Percentiles rank a stretch among this genome's conserved stretches.
Evolutionary conservation across 2,888 invertebrate genomes (phyloP).

Genomic region (Phasia obesa): DNA sequence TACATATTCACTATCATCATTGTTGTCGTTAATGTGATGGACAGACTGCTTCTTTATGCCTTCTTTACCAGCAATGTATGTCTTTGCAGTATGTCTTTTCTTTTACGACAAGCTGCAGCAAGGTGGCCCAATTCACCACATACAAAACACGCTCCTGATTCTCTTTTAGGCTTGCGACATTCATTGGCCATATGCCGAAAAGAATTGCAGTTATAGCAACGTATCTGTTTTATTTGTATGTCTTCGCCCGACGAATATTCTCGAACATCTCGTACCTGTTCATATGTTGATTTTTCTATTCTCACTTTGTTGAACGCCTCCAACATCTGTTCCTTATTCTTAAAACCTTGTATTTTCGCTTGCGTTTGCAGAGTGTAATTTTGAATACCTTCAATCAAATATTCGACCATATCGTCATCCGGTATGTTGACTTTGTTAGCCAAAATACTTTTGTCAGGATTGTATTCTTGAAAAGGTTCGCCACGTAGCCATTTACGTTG

Average conservation of each 20-base stretch:
- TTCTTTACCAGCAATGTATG: too few relatives aligned
- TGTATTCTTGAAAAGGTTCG: constrained; percentile 50
- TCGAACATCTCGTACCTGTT: too few relatives aligned
- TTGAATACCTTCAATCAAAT: neutral
- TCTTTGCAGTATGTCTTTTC: neutral
- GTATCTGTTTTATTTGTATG: neutral
- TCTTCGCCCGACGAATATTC: too few relatives aligned
- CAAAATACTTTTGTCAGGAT: constrained; percentile 58
- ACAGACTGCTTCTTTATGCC: too few relatives aligned
- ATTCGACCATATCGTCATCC: constrained; percentile 35
- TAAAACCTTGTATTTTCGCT: neutral
- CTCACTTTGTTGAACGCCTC: neutral
- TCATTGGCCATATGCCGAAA: constrained; percentile 46
- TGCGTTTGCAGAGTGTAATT: neutral
- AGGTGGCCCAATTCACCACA: too few relatives aligned
- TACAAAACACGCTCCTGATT: too few relatives aligned
- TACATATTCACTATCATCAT: constrained; percentile 1
- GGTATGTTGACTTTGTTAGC: constrained; percentile 36
- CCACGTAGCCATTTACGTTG: constrained; percentile 19
- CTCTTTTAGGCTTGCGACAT: too few relatives aligned
- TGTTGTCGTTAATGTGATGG: constrained; percentile 15
- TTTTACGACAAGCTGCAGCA: constrained; percentile 13
- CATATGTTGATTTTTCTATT: neutral
- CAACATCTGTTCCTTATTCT: neutral
- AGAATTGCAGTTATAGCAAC: constrained; percentile 51